Base-by-base conservation (phyloP, 2,113 vertebrate species). In the Lophotis ruficrista region DNA sequence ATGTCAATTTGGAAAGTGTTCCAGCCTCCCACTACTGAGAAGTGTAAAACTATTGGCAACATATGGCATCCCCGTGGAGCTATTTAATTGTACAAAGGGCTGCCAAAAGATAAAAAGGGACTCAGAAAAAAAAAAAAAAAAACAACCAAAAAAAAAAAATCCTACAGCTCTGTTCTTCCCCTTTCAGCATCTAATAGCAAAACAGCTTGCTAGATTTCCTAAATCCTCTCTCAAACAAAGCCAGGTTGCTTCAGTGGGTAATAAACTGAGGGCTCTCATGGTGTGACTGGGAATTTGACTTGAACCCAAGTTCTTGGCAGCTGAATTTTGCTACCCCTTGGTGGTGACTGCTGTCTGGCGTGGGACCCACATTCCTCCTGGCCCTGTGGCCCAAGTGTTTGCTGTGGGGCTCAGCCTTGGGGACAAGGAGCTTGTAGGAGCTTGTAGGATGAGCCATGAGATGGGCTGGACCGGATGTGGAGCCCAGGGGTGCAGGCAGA, bases 1-100 rank as follows among this genome's bases (percentile, higher is more conserved):
- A 95, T 97, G 96, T 96, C 97, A 96, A 96, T 97, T 96, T 97
- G 96, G 96, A 97, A 97, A 96, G 91, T 45, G 9, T 97, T 97
- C 93, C 97, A 97, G 78, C 94, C 97, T 97, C 97, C 95, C 95
- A 97, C 95, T 95, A 93, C 94, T 94, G 94, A 96, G 96, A 97
- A 97, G 97, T 97, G 95, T 97, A 97, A 97, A 97, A 95, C 96
- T 96, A 96, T 97, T 97, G 97, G 97, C 96, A 97, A 95, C 96
- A 97, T 97, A 97, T 97, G 97, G 97, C 97, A 96, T 97, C 96
- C 97, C 96, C 3, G 10, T 71, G 95, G 96, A 97, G 97, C 96
- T 97, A 97, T 97, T 97, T 97, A 96, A 96, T 97, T 97, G 94
- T 95, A 95, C 94, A 97, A 94, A 97, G 90, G 91, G 93, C 94